Base-by-base conservation (phyloP, 1,140 invertebrate species). In the Drosophila aff. region DNA sequence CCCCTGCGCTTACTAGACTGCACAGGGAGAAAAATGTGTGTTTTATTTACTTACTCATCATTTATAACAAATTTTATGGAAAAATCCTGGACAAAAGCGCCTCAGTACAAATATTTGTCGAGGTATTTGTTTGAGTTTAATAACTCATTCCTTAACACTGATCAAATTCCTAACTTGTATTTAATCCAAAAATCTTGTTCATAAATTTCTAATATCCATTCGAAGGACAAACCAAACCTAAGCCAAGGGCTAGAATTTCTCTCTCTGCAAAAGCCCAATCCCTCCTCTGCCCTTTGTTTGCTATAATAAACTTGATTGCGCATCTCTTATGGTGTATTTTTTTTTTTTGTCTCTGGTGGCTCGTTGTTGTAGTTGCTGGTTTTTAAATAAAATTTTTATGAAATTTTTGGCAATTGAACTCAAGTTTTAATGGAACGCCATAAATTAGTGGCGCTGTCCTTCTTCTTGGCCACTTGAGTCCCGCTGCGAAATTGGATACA, bases 321-420 rank as follows among this genome's bases (percentile, higher is more conserved):
- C 81, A 85, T 90, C 85, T 84, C 81, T 67, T 76, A 74, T 90
- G 75, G 59, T 58, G 41, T 61, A 59, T 59, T 61, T 65, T 46
- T 59, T 61, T 65, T 46, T 52, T 59, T 33, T 62, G 46, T 53
- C 41, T 44, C 40, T 40, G 41, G 43, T 53, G 5, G n/a, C 18
- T 47, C 15, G 46, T 47, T 46, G 52, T 62, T 60, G 63, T 66
- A 49, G 68, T 66, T 67, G 76, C 68, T 89, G 61, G 49, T 80
- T 90, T 89, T 84, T 90, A 81, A 90, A 89, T 84, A 82, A 82
- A 85, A 90, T 72, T 89, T 90, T 90, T 90, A 90, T 90, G 85
- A 90, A 90, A 90, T 90, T 90, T 90, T 90, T 90, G 85, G 85
- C 85, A 90, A 90, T 89, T 89, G 84, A 90, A 90, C 85, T 89